Percentiles rank a stretch among this genome's conserved stretches.
phyloP scores from a whole-genome alignment of 2,113 vertebrate species.

The Desmodus rotundus region DNA sequence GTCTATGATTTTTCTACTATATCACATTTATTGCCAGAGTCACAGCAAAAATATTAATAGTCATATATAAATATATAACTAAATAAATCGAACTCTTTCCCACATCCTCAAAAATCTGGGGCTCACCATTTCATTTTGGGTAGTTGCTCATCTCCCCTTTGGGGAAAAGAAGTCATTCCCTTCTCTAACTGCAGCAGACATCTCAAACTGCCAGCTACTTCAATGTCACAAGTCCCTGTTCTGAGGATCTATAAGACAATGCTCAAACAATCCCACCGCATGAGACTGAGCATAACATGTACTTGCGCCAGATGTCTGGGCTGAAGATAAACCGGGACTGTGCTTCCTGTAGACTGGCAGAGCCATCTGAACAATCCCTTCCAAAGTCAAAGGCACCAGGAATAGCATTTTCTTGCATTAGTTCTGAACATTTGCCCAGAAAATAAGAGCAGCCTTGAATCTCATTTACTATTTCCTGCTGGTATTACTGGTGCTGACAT shows the following conservation, averaged over 20 bases:
- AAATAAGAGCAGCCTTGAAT: background rate
- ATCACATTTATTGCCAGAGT: slow-evolving; percentile 5
- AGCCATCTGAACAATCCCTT: slow-evolving; percentile 26
- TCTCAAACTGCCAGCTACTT: background rate
- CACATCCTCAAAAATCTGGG: background rate
- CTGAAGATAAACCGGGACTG: background rate
- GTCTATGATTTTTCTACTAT: background rate
- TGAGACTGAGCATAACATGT: background rate
- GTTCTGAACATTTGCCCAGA: background rate
- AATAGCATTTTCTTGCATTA: background rate
- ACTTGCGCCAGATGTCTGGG: background rate
- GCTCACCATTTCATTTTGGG: background rate
- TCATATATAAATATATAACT: background rate
- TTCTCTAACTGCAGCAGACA: background rate
- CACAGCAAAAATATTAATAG: slow-evolving; percentile 11
- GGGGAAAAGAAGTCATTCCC: background rate
- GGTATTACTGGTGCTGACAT: background rate
- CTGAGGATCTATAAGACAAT: background rate
- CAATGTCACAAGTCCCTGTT: background rate
- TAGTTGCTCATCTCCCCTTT: background rate
- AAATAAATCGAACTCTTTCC: background rate
- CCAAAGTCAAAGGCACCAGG: background rate
- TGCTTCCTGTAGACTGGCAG: background rate
- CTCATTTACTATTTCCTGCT: background rate
- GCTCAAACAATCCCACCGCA: background rate